Percentiles rank a stretch among this genome's conserved stretches.
Evolutionary conservation across 2,113 vertebrate species (phyloP).

Genomic region (Salvelinus namaycush): DNA sequence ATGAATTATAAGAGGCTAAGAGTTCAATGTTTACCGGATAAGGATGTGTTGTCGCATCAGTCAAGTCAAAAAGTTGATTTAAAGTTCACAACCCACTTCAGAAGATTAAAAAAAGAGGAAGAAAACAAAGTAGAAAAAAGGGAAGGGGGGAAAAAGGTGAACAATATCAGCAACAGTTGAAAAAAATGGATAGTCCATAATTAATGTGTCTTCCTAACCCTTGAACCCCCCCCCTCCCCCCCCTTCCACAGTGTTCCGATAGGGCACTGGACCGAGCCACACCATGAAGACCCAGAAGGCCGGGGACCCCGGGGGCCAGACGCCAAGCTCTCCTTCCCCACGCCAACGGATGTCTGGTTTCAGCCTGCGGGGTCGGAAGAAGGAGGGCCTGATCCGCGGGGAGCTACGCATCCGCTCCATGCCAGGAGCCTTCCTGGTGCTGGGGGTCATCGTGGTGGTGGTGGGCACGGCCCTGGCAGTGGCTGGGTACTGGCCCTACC

Average conservation of each 20-base stretch:
- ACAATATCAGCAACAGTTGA: too few relatives aligned
- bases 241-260: slow-evolving; percentile 46
- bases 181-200: too few relatives aligned
- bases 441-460: slow-evolving; percentile 85
- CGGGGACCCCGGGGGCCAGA: slow-evolving; percentile 1
- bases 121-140: too few relatives aligned
- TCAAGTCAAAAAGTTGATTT: too few relatives aligned
- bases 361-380: slow-evolving; percentile 56
- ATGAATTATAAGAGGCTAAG: neutral
- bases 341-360: slow-evolving; percentile 53
- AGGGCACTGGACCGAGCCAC: slow-evolving; percentile 10
- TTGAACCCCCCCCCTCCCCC: slow-evolving; percentile 13
- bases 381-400: slow-evolving; percentile 70
- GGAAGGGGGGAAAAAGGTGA: too few relatives aligned
- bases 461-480: slow-evolving; percentile 89
- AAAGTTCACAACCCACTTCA: too few relatives aligned
- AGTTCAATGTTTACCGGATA: neutral
- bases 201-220: neutral
- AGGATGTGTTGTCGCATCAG: neutral
- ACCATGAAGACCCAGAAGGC: slow-evolving; percentile 65
- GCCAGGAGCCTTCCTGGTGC: slow-evolving; percentile 85
- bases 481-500: slow-evolving; percentile 92
- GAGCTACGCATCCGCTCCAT: slow-evolving; percentile 89
- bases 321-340: slow-evolving; percentile 41
- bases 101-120: too few relatives aligned